Evolutionary conservation across 1,140 invertebrate genomes (phyloP), one percentile per base, ranked within the genome.

Genomic region (Conus ventricosus): DNA sequence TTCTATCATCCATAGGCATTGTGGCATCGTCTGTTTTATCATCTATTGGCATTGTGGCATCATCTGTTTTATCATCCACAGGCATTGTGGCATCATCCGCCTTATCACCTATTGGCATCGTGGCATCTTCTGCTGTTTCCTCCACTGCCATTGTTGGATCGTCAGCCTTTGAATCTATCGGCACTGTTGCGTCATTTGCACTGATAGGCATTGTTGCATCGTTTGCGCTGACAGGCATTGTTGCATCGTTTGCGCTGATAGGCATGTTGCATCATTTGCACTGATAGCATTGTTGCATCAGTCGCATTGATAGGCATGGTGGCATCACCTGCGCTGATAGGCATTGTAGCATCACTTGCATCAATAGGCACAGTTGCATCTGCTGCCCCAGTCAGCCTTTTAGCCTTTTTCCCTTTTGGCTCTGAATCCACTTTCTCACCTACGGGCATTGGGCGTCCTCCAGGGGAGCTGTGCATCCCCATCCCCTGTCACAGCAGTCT

Each of bases 21-120:
- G 88, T 88, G 17, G 87, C 67, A 80, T 84, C 87, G 57, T 88
- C 81, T 67, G 67, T 63, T 84, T 85, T 87, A 27, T 76, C 67
- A 20, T 54, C 88, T 75, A 25, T 85, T 51, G 87, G 60, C 10
- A 88, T 20, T n/a, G 88, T 90, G 60, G 85, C 83, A 82, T 80
- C 82, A 55, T 91, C 85, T n/a, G 84, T 39, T 39, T 39, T 39
- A 39, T 39, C 39, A 39, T 39, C 39, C 39, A 39, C 39, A 39
- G 39, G 39, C 39, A 39, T 39, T 76, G 85, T 78, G 55, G 60
- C 67, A 67, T 67, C 84, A 0, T 85, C 86, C 51, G 86, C 8
- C 57, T n/a, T 80, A 51, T 87, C 57, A 57, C 71, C 71, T 39
- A 89, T 71, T 1, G 80, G 39, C 4, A 89, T 53, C 20, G 88